phyloP scores from a whole-genome alignment of 2,113 vertebrate species.

The Sarotherodon lohbergeri region DNA sequence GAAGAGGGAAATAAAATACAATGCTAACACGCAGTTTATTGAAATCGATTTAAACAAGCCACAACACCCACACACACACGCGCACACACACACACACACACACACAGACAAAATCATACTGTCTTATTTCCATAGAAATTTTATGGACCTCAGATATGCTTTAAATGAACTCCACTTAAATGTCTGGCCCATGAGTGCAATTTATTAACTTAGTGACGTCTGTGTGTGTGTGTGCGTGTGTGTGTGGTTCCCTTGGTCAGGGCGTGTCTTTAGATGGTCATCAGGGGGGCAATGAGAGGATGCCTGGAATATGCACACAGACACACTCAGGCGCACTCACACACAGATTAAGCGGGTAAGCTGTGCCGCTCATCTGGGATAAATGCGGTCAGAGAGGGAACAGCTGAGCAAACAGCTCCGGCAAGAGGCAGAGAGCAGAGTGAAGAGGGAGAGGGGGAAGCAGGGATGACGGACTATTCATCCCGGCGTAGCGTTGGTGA shows the following conservation, averaged over 20 bases:
- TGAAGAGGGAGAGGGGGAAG: constrained; percentile 13
- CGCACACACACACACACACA: too few relatives aligned
- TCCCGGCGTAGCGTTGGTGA: constrained; percentile 39
- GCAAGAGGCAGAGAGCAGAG: constrained; percentile 46
- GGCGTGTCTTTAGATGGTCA: constrained; percentile 53
- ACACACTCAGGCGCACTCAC: constrained; percentile 5
- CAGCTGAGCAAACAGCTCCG: constrained; percentile 65
- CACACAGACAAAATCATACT: neutral
- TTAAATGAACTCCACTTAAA: constrained; percentile 7
- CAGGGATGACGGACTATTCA: constrained; percentile 54
- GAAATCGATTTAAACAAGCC: neutral
- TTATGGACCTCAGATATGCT: neutral
- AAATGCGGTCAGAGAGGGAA: constrained; percentile 62
- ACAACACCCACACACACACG: neutral
- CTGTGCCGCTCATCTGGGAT: constrained; percentile 65
- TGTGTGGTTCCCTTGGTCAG: neutral
- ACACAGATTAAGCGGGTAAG: constrained; percentile 64
- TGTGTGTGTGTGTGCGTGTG: neutral
- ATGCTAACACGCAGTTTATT: neutral
- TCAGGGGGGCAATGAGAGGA: constrained; percentile 38
- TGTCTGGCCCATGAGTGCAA: neutral
- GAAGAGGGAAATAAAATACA: neutral
- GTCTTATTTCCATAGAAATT: neutral
- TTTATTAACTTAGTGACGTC: neutral
- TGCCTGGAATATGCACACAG: constrained; percentile 11